Conservation (phyloP, 1,140 invertebrate genomes). For the Cotesia chilonis region DNA sequence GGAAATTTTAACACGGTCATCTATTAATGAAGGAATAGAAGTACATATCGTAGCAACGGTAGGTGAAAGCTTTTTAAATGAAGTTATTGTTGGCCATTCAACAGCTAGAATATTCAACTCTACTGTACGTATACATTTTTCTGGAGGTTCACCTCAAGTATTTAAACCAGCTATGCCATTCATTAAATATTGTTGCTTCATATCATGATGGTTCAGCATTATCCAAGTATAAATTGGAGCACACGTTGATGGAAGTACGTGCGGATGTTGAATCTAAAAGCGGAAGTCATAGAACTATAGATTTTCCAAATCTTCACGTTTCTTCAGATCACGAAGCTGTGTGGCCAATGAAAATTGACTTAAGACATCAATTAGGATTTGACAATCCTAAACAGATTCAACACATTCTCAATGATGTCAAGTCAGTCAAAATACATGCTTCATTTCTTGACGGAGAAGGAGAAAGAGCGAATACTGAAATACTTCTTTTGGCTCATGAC, state of each 20-base stretch:
- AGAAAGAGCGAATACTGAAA: constrained; percentile 70
- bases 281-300: constrained; percentile 69
- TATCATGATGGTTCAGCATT: constrained; percentile 82
- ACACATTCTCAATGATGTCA: constrained; percentile 73
- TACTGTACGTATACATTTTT: constrained; percentile 80
- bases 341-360: constrained; percentile 81
- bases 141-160: constrained; percentile 89
- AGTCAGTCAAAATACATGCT: constrained; percentile 74
- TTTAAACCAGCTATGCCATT: constrained; percentile 93
- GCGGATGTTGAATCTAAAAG: constrained; percentile 67
- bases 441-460: constrained; percentile 76
- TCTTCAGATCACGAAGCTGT: constrained; percentile 71
- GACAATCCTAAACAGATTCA: constrained; percentile 66
- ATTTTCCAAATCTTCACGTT: constrained; percentile 67
- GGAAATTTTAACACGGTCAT: constrained; percentile 76
- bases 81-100: constrained; percentile 86
- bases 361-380: constrained; percentile 69
- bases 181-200: constrained; percentile 74
- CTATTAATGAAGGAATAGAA: constrained; percentile 80
- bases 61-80: constrained; percentile 88
- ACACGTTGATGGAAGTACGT: constrained; percentile 70
- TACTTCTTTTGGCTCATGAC: constrained; percentile 79
- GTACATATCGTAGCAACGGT: constrained; percentile 88
- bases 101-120: constrained; percentile 88
- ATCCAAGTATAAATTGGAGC: constrained; percentile 65